A percentile compares a stretch with the other conserved stretches of the same genome.
These are phyloP conservation scores for Scaptomyza cyrtandrae DNA, from an alignment of 2,888 invertebrate genomes.

Conservation along the genomic window DNA sequence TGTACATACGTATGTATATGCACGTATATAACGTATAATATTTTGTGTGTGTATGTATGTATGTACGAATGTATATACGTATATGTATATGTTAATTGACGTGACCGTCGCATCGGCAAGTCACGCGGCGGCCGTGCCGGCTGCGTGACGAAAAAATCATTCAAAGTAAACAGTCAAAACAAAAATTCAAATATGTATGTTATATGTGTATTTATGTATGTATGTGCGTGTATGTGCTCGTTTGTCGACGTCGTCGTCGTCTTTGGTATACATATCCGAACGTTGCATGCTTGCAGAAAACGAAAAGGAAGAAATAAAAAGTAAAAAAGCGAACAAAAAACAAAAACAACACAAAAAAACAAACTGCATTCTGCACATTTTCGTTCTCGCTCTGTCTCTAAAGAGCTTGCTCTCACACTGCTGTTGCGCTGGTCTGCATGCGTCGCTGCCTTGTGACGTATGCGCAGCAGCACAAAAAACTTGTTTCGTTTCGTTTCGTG, in stretches of 20 bases:
- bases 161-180: constrained; percentile 72
- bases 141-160: constrained; percentile 54
- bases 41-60: constrained; percentile 5
- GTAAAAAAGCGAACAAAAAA: constrained; percentile 24
- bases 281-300: constrained; percentile 72
- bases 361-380: constrained; percentile 63
- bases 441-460: constrained; percentile 71
- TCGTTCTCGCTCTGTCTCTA: constrained; percentile 20
- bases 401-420: constrained; percentile 7
- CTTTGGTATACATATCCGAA: constrained; percentile 63
- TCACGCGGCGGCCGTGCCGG: constrained; percentile 63
- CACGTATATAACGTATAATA: not conserved
- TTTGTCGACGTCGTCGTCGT: constrained; percentile 16
- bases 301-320: constrained; percentile 46
- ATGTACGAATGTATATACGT: constrained; percentile 18
- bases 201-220: constrained; percentile 16
- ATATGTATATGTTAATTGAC: constrained; percentile 61
- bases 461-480: constrained; percentile 68
- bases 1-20: constrained; percentile 1
- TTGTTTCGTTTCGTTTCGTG: constrained; percentile 70
- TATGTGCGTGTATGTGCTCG: not conserved
- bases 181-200: constrained; percentile 48
- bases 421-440: constrained; percentile 35
- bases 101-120: constrained; percentile 57
- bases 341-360: constrained; percentile 35